Percentiles rank a stretch among this genome's conserved stretches.
Conservation (phyloP, 2,113 vertebrate genomes). For the Oreochromis tanganicae region DNA sequence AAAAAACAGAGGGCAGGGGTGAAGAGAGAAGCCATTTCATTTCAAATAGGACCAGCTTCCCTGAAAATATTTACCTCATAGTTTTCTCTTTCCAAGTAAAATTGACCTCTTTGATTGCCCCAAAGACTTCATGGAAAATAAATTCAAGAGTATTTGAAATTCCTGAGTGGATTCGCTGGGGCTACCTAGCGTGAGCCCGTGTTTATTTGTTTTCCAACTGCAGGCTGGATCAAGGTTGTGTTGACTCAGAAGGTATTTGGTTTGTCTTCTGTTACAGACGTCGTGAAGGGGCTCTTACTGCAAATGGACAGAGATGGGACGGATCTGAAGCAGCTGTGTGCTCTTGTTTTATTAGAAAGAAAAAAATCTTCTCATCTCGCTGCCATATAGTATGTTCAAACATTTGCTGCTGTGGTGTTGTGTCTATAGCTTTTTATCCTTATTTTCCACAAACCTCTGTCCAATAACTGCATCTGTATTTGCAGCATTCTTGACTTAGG, state of each 20-base stretch:
- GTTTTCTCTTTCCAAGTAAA: conserved; percentile 68
- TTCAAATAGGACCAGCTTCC: conserved; percentile 63
- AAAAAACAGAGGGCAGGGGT: conserved; percentile 4
- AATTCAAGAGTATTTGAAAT: conserved; percentile 66
- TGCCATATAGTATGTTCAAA: conserved; percentile 63
- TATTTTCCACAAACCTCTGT: conserved; percentile 30
- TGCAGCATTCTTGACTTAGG: conserved; percentile 10
- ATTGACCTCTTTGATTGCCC: conserved; percentile 62
- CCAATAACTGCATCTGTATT: conserved; percentile 21
- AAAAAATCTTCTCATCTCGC: not conserved
- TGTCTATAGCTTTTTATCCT: conserved; percentile 22
- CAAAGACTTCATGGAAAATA: conserved; percentile 72
- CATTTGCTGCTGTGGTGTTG: conserved; percentile 46
- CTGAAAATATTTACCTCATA: conserved; percentile 73
- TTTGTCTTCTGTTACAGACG: conserved; percentile 60
- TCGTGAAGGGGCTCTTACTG: conserved; percentile 51
- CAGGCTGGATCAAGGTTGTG: conserved; percentile 50
- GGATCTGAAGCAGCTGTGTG: conserved; percentile 58
- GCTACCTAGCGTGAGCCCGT: conserved; percentile 48
- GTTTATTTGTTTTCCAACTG: conserved; percentile 69
- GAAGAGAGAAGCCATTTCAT: conserved; percentile 37
- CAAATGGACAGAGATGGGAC: conserved; percentile 49
- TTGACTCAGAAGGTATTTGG: conserved; percentile 64
- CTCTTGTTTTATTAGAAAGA: conserved; percentile 23
- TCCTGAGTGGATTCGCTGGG: conserved; percentile 49